Percentiles rank a stretch among this genome's conserved stretches.
Conservation (phyloP, 2,113 vertebrate species). For the Lampris megalopsis region DNA sequence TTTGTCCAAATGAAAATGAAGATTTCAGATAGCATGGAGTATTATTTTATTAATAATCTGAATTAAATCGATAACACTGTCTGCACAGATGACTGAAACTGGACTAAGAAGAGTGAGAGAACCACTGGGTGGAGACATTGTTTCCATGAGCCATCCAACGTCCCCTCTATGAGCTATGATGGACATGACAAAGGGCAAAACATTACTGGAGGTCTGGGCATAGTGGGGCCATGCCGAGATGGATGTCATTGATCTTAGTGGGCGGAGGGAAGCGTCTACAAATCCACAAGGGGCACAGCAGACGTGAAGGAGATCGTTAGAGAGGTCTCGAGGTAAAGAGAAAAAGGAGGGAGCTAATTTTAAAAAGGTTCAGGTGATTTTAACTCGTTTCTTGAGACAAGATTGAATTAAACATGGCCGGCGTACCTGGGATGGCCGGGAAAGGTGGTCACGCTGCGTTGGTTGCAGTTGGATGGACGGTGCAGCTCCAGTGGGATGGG, state of each 20-base stretch:
- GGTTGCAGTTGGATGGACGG: too few relatives aligned
- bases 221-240: too few relatives aligned
- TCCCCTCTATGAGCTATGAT: slow-evolving; percentile 34
- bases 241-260: too few relatives aligned
- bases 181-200: slow-evolving; percentile 43
- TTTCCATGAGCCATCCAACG: slow-evolving; percentile 46
- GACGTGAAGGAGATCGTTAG: slow-evolving; percentile 47
- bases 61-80: not conserved
- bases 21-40: too few relatives aligned
- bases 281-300: slow-evolving; percentile 45
- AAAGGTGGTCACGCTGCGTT: slow-evolving; percentile 13
- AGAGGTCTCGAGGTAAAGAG: slow-evolving; percentile 33
- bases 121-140: slow-evolving; percentile 68
- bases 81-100: not conserved
- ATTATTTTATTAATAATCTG: not conserved
- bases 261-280: slow-evolving; percentile 9
- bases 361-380: slow-evolving; percentile 16
- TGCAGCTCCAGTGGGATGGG: too few relatives aligned
- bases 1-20: too few relatives aligned
- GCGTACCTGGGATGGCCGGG: slow-evolving; percentile 68
- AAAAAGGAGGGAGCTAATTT: not conserved
- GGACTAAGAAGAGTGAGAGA: slow-evolving; percentile 32
- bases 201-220: not conserved
- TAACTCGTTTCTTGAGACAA: not conserved
- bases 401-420: slow-evolving; percentile 1